Evolutionary conservation across 2,113 vertebrate species (phyloP).

Genomic region (Megaptera novaeangliae): DNA sequence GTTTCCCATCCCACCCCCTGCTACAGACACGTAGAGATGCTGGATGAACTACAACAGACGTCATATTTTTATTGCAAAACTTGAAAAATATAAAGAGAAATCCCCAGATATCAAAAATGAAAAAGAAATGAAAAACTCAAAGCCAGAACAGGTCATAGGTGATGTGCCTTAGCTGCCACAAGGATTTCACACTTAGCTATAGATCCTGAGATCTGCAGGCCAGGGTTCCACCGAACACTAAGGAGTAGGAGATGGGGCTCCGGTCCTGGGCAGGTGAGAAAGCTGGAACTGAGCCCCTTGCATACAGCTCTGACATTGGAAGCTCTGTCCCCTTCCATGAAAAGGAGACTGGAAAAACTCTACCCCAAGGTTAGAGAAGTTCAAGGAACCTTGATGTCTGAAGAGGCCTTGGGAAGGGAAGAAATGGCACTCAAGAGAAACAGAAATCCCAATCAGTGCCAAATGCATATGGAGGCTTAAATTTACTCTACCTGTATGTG

Average conservation of each 20-base stretch:
- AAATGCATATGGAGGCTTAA: background rate
- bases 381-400: background rate
- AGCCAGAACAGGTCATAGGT: background rate
- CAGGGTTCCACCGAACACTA: background rate
- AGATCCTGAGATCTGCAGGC: background rate
- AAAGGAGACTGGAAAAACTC: background rate
- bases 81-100: background rate
- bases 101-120: background rate
- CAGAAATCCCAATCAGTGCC: background rate
- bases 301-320: background rate
- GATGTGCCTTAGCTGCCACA: background rate
- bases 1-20: background rate
- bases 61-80: background rate
- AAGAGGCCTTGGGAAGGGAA: background rate
- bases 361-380: background rate
- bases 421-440: background rate
- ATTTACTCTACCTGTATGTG: background rate
- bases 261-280: background rate
- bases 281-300: background rate
- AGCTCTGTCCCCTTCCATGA: background rate
- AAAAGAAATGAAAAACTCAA: background rate
- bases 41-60: background rate
- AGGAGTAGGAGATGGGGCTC: background rate
- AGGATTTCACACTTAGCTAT: background rate
- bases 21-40: background rate